These are phyloP conservation scores for Myiozetetes cayanensis DNA, from an alignment of 2,113 vertebrate species.

Conservation along the genomic window DNA sequence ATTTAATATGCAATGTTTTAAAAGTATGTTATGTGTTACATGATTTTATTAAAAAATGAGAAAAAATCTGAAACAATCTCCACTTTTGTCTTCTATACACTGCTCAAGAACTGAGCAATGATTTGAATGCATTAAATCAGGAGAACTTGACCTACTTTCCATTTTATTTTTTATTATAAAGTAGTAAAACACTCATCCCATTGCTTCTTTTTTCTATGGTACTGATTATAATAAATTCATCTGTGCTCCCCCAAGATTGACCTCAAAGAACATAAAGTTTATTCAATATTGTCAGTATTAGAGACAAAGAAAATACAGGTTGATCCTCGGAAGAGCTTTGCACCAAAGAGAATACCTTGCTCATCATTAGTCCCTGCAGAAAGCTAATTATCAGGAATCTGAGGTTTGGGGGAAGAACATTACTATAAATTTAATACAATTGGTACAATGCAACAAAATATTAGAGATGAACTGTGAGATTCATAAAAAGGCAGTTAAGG, in stretches of 20 bases:
- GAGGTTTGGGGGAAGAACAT: not conserved
- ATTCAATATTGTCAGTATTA: not conserved
- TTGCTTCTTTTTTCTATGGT: not conserved
- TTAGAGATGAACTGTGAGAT: not conserved
- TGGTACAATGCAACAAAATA: not conserved
- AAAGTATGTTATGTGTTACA: not conserved
- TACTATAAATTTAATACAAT: not conserved
- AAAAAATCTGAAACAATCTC: not conserved
- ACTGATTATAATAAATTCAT: not conserved
- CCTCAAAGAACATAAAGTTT: not conserved
- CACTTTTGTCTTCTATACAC: not conserved
- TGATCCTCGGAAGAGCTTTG: not conserved
- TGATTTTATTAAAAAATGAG: not conserved
- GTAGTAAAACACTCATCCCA: not conserved
- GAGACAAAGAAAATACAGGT: not conserved
- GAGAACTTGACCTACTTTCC: not conserved
- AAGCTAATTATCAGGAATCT: not conserved
- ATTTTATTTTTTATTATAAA: not conserved
- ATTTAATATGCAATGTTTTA: not conserved
- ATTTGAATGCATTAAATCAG: not conserved
- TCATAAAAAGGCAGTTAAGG: not conserved
- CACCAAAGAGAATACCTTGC: not conserved
- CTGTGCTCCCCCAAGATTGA: not conserved
- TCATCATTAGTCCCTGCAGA: not conserved
- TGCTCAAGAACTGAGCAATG: not conserved